Evolutionary conservation across 2,797 vertebrate genomes (phyloP), one percentile per base, ranked within the genome.

Genomic region (Gymnodraco acuticeps): DNA sequence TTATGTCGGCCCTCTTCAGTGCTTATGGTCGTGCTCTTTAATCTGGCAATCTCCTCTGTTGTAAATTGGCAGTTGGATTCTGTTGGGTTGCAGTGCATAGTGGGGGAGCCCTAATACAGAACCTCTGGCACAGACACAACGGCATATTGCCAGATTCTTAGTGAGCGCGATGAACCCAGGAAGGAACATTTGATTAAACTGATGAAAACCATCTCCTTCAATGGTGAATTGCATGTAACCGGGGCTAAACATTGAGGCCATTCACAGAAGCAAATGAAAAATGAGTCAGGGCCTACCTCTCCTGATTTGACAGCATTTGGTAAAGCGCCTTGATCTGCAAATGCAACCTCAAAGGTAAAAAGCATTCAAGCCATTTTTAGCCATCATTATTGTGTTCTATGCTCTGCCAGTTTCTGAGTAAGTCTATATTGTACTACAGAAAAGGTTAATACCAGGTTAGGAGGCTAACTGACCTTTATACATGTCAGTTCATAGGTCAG

Each of bases 21-120:
- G 78, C 81, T 87, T 73, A 80, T 76, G 89, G 86, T 90, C 63
- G 81, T 74, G 78, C 77, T 89, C 78, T 92, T 93, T 92, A 92
- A 94, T 92, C 88, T 85, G 79, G 70, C 80, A 90, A 81, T 76
- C 80, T 85, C 42, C 79, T 91, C 84, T 85, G 73, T 73, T 89
- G 81, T 85, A 92, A 90, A 93, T 93, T 89, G 89, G 84, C 84
- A 48, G 84, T 81, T 75, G 81, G 82, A 89, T 78, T 81, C 81
- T 86, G 84, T 84, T 80, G 58, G 78, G 74, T 64, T 80, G 76
- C 68, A 27, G 72, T 23, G 67, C 66, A 47, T 81, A 13, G 77
- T 65, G 64, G 84, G 79, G 86, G 71, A 72, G 82, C 46, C 43
- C 68, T 87, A 77, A 88, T 76, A 2, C 64, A 60, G 78, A 82